A percentile compares a stretch with the other conserved stretches of the same genome.
Evolutionary conservation across 1,140 invertebrate genomes (phyloP).

Genomic region (Drosophila serrata): DNA sequence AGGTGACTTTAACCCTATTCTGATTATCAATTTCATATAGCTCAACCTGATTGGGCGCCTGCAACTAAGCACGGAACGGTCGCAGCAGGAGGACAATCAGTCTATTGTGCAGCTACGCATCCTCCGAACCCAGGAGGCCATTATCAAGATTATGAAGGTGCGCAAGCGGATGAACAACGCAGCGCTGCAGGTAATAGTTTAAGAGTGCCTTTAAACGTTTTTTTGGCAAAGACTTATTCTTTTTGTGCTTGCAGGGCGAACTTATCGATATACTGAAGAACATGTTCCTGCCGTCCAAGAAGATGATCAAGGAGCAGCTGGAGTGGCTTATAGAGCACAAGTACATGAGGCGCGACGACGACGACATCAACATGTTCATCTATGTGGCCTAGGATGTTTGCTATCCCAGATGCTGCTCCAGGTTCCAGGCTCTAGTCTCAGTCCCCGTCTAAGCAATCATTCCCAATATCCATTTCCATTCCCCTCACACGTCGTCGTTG

Average conservation of each 20-base stretch:
- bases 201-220: neutral
- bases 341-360: slow-evolving; percentile 98
- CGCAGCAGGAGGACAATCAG: slow-evolving; percentile 98
- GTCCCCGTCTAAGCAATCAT: slow-evolving; percentile 45
- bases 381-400: slow-evolving; percentile 93
- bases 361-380: slow-evolving; percentile 99
- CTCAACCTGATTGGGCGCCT: slow-evolving; percentile 97
- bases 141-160: slow-evolving; percentile 99
- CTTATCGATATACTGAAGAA: slow-evolving; percentile 99
- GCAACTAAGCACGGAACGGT: slow-evolving; percentile 97
- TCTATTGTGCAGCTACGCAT: slow-evolving; percentile 98
- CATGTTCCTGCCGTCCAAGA: slow-evolving; percentile 99
- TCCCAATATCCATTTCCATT: slow-evolving; percentile 40
- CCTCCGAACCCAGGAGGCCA: slow-evolving; percentile 96
- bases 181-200: slow-evolving; percentile 90
- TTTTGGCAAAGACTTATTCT: neutral
- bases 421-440: slow-evolving; percentile 39
- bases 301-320: slow-evolving; percentile 99
- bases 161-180: slow-evolving; percentile 97
- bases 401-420: slow-evolving; percentile 4
- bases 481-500: slow-evolving; percentile 12
- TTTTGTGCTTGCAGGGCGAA: slow-evolving; percentile 89
- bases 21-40: slow-evolving; percentile 54
- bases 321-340: slow-evolving; percentile 99
- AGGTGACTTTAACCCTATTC: neutral